Percentiles rank a stretch among this genome's conserved stretches.
These are phyloP conservation scores for Anguilla obscura DNA, from an alignment of 2,797 vertebrate species.

Conservation along the genomic window DNA sequence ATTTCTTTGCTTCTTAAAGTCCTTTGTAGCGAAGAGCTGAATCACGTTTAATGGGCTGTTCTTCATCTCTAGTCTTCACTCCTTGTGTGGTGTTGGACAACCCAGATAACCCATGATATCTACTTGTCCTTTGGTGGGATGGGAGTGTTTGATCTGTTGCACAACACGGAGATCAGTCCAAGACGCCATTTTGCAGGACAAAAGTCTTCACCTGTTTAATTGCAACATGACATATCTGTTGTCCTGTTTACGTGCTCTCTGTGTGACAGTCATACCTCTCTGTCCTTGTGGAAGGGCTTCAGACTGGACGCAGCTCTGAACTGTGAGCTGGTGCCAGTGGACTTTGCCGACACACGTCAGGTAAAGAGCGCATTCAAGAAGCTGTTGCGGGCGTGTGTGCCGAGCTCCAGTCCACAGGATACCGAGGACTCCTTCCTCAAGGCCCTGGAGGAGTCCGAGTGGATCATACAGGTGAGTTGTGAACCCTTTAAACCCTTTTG, in stretches of 20 bases:
- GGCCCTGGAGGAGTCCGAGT: constrained; percentile 92
- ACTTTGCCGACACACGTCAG: constrained; percentile 91
- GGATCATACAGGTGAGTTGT: constrained; percentile 89
- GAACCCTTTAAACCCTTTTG: neutral
- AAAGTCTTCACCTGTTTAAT: neutral
- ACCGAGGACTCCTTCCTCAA: constrained; percentile 90
- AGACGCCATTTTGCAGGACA: neutral
- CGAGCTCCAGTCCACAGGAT: constrained; percentile 82
- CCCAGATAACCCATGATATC: neutral
- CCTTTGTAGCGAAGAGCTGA: neutral
- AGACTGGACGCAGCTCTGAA: constrained; percentile 91
- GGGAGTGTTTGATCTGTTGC: neutral
- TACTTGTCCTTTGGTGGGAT: neutral
- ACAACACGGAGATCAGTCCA: neutral
- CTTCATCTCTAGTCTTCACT: neutral
- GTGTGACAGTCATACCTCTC: neutral
- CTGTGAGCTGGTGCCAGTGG: constrained; percentile 96
- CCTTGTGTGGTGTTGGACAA: neutral
- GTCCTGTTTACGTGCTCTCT: neutral
- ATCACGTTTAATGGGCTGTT: neutral
- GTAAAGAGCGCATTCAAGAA: constrained; percentile 95
- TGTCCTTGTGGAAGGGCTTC: constrained; percentile 75
- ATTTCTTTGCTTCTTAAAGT: neutral
- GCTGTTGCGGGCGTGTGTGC: constrained; percentile 90
- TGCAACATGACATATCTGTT: neutral